Evolutionary conservation across 2,888 invertebrate species (phyloP), one percentile per base, ranked within the genome.

Genomic region (Drosophila merina): DNA sequence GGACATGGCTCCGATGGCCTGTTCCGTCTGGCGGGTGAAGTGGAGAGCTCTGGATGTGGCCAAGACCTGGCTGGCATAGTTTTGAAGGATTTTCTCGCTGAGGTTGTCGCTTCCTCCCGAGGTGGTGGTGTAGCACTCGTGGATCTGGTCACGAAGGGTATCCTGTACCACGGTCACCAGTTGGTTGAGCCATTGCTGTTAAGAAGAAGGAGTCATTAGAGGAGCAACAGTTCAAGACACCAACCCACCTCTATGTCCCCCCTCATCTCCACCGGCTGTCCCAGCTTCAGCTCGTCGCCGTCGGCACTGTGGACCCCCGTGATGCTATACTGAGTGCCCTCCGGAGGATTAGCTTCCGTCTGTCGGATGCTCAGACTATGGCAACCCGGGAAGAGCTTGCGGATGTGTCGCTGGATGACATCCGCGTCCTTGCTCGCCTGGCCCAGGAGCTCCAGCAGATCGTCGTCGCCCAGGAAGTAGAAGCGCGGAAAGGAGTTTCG

Each of bases 391-490:
- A 99, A 99, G 14, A 99, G 93, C 92, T 99, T 99, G 91, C 98
- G 98, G 76, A 99, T 93, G 91, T 99, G 99, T 0, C 96, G 94
- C 91, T 99, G 98, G 90, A 99, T 97, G 3, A 98, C 96, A 50
- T 94, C 94, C 6, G 90, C 88, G 68, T 96, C 96, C 81, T 97
- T 97, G 0, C 96, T 95, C 0, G 97, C 96, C 92, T 98, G 98
- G 0, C 98, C 98, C 9, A 99, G 93, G 70, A 99, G 94, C 93
- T 99, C 99, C 62, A 99, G 92, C 57, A 99, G 93, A 92, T 99
- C 99, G 88, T 99, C 99, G 89, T 99, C 99, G 67, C 98, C 98
- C 73, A 99, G 93, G 91, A 99, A 99, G 90, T 99, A 98, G 83
- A 99, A 96, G 66, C 99, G 93, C 6, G 99, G 98, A 92, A 99